Percentiles rank a stretch among this genome's conserved stretches.
Conservation (phyloP, 37 sponge, comb jelly and placozoan genomes). For the Hexactinellida sp. region DNA sequence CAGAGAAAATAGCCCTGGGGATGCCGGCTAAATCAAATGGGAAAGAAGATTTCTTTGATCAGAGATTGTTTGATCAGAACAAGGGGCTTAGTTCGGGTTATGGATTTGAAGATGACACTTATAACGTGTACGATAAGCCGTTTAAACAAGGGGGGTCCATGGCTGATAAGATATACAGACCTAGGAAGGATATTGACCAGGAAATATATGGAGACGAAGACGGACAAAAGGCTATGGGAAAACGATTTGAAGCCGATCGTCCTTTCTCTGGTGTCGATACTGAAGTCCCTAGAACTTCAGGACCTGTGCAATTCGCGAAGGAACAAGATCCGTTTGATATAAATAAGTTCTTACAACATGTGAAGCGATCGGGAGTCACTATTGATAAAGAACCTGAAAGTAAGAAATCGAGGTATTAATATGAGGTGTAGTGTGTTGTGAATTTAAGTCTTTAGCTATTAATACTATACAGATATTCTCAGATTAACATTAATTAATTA, state of each 20-base stretch:
- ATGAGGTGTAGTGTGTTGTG: too few species aligned
- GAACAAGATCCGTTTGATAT: slow-evolving; percentile 92
- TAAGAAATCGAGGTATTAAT: neutral
- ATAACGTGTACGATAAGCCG: slow-evolving; percentile 97
- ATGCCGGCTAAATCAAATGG: slow-evolving; percentile 37
- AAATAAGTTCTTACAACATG: slow-evolving; percentile 57
- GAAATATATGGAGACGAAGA: slow-evolving; percentile 90
- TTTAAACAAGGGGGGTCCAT: slow-evolving; percentile 80
- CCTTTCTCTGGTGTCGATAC: slow-evolving; percentile 77
- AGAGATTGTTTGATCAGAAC: slow-evolving; percentile 81
- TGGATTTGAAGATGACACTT: slow-evolving; percentile 66
- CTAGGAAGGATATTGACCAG: slow-evolving; percentile 79
- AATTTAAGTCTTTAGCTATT: too few species aligned
- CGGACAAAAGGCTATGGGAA: neutral
- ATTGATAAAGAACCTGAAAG: neutral
- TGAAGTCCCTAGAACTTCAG: slow-evolving; percentile 34
- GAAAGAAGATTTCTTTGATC: slow-evolving; percentile 83
- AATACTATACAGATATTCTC: too few species aligned
- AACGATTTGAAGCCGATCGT: slow-evolving; percentile 76
- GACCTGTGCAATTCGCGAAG: slow-evolving; percentile 94
- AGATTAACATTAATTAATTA: too few species aligned
- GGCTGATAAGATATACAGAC: slow-evolving; percentile 70
- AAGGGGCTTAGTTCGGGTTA: slow-evolving; percentile 80
- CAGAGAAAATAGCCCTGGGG: slow-evolving; percentile 92
- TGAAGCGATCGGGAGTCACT: neutral